Percentiles rank a stretch among this genome's conserved stretches.
Conservation (phyloP, 2,113 vertebrate species). For the Tragulus kanchil region DNA sequence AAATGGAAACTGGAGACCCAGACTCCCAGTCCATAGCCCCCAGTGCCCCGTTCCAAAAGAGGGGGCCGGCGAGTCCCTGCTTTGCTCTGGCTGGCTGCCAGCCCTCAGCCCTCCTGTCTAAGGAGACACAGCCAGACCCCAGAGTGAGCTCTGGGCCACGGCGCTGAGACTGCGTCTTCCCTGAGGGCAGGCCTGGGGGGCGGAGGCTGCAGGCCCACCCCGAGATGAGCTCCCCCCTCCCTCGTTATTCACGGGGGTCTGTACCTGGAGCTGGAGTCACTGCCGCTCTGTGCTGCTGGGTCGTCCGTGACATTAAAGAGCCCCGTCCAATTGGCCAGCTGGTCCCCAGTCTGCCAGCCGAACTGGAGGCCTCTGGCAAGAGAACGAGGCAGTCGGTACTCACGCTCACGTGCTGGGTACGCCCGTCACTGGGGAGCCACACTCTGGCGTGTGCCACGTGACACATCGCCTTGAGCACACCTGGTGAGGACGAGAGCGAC, state of each 20-base stretch:
- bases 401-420: conserved; percentile 76
- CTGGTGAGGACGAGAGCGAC: not conserved
- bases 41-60: not conserved
- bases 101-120: not conserved
- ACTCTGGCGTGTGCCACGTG: not conserved
- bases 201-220: not conserved
- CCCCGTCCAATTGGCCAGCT: conserved; percentile 98
- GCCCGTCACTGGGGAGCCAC: conserved; percentile 72
- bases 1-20: not conserved
- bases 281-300: conserved; percentile 95
- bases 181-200: not conserved
- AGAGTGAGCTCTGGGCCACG: not conserved
- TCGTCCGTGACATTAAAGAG: conserved; percentile 97
- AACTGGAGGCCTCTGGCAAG: conserved; percentile 98
- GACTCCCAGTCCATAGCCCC: not conserved
- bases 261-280: conserved; percentile 99
- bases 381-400: conserved; percentile 97
- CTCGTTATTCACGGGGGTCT: conserved; percentile 85
- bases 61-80: not conserved
- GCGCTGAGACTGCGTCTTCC: not conserved
- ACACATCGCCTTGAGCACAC: not conserved
- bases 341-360: conserved; percentile 98
- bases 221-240: conserved; percentile 69
- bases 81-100: not conserved
- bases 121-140: not conserved